Base-by-base conservation (phyloP, 2,113 vertebrate genomes). In the Takifugu bimaculatus region DNA sequence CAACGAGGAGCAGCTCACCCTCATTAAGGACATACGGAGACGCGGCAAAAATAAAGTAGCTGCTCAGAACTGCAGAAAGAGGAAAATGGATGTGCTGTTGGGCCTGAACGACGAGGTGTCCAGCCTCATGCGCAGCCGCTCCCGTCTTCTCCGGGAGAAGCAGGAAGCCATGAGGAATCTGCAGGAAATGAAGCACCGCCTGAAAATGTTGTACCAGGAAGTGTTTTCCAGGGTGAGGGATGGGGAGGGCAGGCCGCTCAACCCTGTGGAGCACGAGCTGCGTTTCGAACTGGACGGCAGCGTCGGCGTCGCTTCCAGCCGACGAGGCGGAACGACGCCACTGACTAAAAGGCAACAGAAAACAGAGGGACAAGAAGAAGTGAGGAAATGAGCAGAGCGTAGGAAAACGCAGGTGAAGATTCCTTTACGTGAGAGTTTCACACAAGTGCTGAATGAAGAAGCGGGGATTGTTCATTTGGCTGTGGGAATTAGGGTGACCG, bases 31-130 rank as follows among this genome's bases (percentile, higher is more conserved):
- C 86, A 98, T 99, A 63, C 84, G 97, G 1, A 88, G 97, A 39
- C 90, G 97, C 0, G 97, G 97, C 26, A 99, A 99, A 85, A 99
- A 99, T 89, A 99, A 99, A 85, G 93, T 98, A 84, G 97, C 97
- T 0, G 97, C 97, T 0, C 96, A 99, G 85, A 99, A 96, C 89
- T 99, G 96, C 88, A 92, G 96, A 48, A 92, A 92, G 85, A 92
- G 94, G 59, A 99, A 98, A 45, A 82, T 95, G 73, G 92, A 96
- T 57, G 92, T 93, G 61, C 91, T 99, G 67, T 60, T 92, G 10
- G 93, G 91, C 62, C 66, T 99, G 75, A 93, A 94, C 47, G 88
- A 87, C 0, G 90, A 92, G 0, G 94, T 99, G 45, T 92, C 93
- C 20, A 88, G 88, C 13, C 83, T 99, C 82, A 92, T 90, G 50